Percentiles rank a stretch among this genome's conserved stretches.
phyloP scores from a whole-genome alignment of 2,888 invertebrate species.

The Acleris sparsana region DNA sequence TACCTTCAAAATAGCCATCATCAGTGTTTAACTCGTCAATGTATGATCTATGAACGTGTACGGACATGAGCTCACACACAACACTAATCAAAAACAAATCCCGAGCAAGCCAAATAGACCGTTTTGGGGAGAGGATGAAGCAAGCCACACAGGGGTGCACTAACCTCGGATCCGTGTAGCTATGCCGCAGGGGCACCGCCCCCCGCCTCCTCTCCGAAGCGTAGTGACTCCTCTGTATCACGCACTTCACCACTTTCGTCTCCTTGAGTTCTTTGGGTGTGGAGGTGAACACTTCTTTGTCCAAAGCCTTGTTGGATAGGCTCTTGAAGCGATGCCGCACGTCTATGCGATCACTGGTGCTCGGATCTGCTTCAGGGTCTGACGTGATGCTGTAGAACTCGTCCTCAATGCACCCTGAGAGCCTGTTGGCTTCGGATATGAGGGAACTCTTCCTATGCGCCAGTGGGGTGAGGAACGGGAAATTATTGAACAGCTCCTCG shows the following conservation, averaged over 20 bases:
- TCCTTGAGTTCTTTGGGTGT: conserved; percentile 56
- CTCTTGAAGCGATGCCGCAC: conserved; percentile 61
- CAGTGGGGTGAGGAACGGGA: conserved; percentile 84
- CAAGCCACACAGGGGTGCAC: conserved; percentile 46
- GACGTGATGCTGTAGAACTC: conserved; percentile 75
- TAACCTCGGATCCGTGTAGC: conserved; percentile 71
- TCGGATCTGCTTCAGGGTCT: conserved; percentile 58
- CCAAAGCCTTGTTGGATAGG: conserved; percentile 57
- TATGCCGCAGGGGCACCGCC: conserved; percentile 58
- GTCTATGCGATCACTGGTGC: conserved; percentile 56
- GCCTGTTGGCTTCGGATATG: conserved; percentile 59
- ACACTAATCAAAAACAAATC: background rate
- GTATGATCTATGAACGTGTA: background rate
- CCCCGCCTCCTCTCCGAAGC: conserved; percentile 40
- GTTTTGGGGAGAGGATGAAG: conserved; percentile 31
- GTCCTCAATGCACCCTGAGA: conserved; percentile 75
- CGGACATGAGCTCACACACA: background rate
- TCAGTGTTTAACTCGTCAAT: no score
- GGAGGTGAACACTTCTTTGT: conserved; percentile 56
- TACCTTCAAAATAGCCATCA: no score
- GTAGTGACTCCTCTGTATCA: conserved; percentile 37
- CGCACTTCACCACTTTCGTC: conserved; percentile 16
- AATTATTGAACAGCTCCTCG: conserved; percentile 81
- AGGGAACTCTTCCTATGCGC: conserved; percentile 79
- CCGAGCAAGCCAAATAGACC: conserved; percentile 18